Evolutionary conservation across 2,888 invertebrate species (phyloP).

Genomic region (Phyto melanocephala): DNA sequence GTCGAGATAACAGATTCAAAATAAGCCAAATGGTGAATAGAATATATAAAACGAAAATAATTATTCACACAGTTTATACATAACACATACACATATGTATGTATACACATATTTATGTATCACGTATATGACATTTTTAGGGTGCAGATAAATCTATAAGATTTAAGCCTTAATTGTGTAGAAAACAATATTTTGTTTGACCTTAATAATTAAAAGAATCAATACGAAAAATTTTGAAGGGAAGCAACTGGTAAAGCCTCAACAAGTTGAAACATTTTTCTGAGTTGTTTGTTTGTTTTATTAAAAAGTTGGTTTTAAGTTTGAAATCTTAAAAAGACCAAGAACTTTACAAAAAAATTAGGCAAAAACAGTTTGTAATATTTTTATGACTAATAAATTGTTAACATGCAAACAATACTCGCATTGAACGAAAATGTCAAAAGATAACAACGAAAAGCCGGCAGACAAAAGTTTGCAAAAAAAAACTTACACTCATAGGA

Average conservation of each 20-base stretch:
- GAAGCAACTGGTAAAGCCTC: too few relatives aligned
- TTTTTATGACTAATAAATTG: conserved; percentile 75
- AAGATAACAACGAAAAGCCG: conserved; percentile 56
- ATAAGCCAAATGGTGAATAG: background rate
- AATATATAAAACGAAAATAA: background rate
- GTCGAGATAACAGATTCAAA: conserved; percentile 54
- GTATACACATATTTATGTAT: background rate
- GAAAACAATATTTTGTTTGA: conserved; percentile 32
- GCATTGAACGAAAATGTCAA: conserved; percentile 72
- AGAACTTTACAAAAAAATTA: conserved; percentile 7
- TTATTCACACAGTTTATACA: background rate
- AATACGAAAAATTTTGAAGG: conserved; percentile 23
- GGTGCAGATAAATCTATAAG: conserved; percentile 14
- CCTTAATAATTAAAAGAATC: conserved; percentile 50
- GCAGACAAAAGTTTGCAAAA: conserved; percentile 36
- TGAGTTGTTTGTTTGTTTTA: conserved; percentile 13
- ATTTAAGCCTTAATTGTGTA: background rate
- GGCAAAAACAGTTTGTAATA: background rate
- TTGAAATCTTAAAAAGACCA: background rate
- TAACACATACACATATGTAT: background rate
- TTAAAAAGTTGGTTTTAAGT: background rate
- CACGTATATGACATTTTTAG: conserved; percentile 37
- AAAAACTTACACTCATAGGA: conserved; percentile 35
- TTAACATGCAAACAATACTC: conserved; percentile 72
- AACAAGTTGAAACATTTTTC: too few relatives aligned